Conservation (phyloP, 2,113 vertebrate species). For the Salvelinus sp. region DNA sequence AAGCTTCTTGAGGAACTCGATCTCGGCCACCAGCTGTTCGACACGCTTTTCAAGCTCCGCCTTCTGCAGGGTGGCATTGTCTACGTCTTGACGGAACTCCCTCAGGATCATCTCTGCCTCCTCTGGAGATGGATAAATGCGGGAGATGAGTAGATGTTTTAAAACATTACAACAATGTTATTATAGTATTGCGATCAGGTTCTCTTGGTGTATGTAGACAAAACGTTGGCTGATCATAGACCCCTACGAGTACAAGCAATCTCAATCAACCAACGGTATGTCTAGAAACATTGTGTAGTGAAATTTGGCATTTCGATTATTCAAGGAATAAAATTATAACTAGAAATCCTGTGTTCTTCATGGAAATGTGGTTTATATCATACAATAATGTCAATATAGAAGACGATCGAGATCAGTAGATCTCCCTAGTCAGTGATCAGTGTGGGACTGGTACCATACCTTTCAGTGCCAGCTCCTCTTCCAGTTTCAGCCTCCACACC, state of each 20-base stretch:
- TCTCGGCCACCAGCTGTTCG: slow-evolving; percentile 68
- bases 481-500: slow-evolving; percentile 74
- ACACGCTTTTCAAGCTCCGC: slow-evolving; percentile 71
- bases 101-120: slow-evolving; percentile 77
- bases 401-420: background rate
- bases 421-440: too few relatives aligned
- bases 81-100: slow-evolving; percentile 78
- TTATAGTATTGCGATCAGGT: too few relatives aligned
- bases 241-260: too few relatives aligned
- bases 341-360: too few relatives aligned
- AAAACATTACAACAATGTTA: background rate
- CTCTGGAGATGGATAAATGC: slow-evolving; percentile 46
- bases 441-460: slow-evolving; percentile 36
- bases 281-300: too few relatives aligned
- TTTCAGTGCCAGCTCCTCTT: slow-evolving; percentile 77
- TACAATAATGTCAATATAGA: background rate
- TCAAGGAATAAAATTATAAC: too few relatives aligned
- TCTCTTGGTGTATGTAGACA: too few relatives aligned
- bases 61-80: slow-evolving; percentile 76
- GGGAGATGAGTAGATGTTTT: background rate
- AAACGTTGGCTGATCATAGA: too few relatives aligned
- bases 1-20: slow-evolving; percentile 75
- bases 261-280: too few relatives aligned
- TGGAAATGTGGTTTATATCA: too few relatives aligned
- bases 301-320: too few relatives aligned